Evolutionary conservation across 2,888 invertebrate species (phyloP).

Genomic region (Gastracanthus pulcherrimus): DNA sequence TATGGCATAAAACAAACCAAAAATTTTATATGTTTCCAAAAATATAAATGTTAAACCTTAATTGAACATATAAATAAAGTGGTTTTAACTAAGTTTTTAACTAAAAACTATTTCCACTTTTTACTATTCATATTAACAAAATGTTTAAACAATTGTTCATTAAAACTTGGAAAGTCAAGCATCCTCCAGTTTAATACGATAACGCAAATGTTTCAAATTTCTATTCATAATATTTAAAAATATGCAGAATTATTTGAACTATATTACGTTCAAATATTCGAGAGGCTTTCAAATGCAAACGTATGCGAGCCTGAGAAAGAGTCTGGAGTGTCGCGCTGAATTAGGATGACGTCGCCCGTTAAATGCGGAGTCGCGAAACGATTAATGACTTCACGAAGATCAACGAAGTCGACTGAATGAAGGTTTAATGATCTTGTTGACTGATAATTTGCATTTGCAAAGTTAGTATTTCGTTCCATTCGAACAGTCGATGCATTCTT

Average conservation of each 20-base stretch:
- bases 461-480: background rate
- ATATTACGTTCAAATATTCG: background rate
- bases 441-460: constrained; percentile 2
- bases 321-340: constrained; percentile 9
- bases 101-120: too few relatives aligned
- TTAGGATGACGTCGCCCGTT: constrained; percentile 36
- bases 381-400: constrained; percentile 34
- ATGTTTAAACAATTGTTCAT: too few relatives aligned
- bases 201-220: background rate
- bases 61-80: too few relatives aligned
- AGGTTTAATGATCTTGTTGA: constrained; percentile 16
- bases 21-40: too few relatives aligned
- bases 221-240: constrained; percentile 17
- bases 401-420: constrained; percentile 17
- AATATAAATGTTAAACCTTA: too few relatives aligned
- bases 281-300: constrained; percentile 37
- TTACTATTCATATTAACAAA: too few relatives aligned
- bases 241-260: constrained; percentile 17
- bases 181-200: background rate
- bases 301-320: constrained; percentile 23
- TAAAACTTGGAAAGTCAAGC: background rate
- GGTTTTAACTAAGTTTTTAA: too few relatives aligned
- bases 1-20: too few relatives aligned
- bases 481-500: background rate
- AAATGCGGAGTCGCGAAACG: constrained; percentile 28